Percentiles rank a stretch among this genome's conserved stretches.
Conservation (phyloP, 2,113 vertebrate genomes). For the Odobenus rosmarus region DNA sequence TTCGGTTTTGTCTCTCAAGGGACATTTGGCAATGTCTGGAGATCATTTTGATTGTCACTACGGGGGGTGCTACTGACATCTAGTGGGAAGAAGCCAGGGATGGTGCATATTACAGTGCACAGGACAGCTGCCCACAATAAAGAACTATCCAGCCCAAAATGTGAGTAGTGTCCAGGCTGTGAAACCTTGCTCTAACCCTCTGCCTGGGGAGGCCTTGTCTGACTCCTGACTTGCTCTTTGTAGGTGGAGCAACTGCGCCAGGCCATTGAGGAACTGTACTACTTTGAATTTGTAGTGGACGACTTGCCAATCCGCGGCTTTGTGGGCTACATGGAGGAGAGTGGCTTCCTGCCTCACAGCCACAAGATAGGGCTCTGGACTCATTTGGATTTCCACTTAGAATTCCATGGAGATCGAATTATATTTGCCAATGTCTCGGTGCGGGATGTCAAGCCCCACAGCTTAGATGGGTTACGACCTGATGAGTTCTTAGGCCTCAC, state of each 20-base stretch:
- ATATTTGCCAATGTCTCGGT: constrained; percentile 95
- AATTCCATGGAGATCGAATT: constrained; percentile 91
- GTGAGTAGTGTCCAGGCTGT: background rate
- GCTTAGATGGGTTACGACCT: constrained; percentile 89
- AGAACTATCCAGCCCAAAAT: constrained; percentile 39
- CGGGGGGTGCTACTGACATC: background rate
- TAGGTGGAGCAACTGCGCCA: constrained; percentile 92
- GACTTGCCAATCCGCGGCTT: constrained; percentile 95
- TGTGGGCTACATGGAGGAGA: constrained; percentile 96
- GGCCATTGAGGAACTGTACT: constrained; percentile 95
- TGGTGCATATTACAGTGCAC: background rate
- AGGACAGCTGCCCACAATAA: background rate
- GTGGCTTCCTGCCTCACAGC: constrained; percentile 94
- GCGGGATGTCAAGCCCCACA: constrained; percentile 92
- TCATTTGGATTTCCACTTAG: constrained; percentile 94
- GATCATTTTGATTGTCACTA: constrained; percentile 18
- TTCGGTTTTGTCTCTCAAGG: background rate
- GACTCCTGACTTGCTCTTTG: constrained; percentile 62
- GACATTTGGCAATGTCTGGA: constrained; percentile 9
- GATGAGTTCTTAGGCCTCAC: constrained; percentile 84
- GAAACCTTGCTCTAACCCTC: background rate
- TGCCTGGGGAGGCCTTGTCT: background rate
- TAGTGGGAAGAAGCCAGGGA: background rate
- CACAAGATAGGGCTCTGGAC: constrained; percentile 95
- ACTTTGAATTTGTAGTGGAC: constrained; percentile 96